phyloP scores from a whole-genome alignment of 1,140 invertebrate species.

The Wiebesia pumilae region DNA sequence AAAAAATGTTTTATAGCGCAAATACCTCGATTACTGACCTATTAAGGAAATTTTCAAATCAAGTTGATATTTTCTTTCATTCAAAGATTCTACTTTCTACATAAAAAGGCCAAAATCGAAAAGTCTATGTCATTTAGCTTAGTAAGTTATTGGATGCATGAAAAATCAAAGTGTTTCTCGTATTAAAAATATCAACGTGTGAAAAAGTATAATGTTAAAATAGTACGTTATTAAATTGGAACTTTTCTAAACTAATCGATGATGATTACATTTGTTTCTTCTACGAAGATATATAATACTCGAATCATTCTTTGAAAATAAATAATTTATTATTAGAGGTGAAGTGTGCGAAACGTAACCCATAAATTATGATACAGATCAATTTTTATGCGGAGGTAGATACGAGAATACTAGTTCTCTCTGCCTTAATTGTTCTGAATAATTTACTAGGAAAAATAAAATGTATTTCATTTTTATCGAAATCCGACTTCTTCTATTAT shows the following conservation, averaged over 20 bases:
- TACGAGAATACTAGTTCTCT: background rate
- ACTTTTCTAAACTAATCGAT: background rate
- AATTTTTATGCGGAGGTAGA: background rate
- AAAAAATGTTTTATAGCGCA: background rate
- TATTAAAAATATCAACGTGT: too few relatives aligned
- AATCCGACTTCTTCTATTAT: too few relatives aligned
- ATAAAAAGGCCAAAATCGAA: too few relatives aligned
- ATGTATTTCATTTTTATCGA: too few relatives aligned
- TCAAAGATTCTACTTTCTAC: too few relatives aligned
- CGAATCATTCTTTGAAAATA: background rate
- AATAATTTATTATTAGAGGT: background rate
- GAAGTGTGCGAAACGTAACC: background rate
- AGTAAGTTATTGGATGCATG: too few relatives aligned
- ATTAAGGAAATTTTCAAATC: background rate
- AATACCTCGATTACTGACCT: background rate
- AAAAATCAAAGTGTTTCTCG: too few relatives aligned
- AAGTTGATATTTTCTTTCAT: background rate
- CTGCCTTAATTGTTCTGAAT: too few relatives aligned
- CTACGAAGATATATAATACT: background rate
- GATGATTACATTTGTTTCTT: background rate
- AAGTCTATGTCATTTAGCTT: too few relatives aligned
- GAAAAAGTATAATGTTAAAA: too few relatives aligned
- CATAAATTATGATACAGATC: background rate
- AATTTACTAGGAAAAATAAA: too few relatives aligned
- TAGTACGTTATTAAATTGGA: background rate